Evolutionary conservation across 2,113 vertebrate species (phyloP).

Genomic region (Aegotheles bennettii): DNA sequence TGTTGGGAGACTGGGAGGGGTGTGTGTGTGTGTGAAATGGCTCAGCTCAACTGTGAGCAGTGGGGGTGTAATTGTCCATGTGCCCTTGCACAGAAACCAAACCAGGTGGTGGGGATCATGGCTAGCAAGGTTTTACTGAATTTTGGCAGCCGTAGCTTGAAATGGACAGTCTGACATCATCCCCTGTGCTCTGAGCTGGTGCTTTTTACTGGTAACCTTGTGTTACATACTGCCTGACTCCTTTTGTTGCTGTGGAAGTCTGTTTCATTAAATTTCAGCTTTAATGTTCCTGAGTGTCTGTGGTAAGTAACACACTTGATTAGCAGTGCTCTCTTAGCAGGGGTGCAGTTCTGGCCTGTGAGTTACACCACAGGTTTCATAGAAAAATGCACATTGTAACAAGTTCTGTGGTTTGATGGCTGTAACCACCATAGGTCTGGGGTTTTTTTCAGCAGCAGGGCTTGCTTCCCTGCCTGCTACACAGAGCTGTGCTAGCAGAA

Average conservation of each 20-base stretch:
- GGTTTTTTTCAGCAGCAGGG: too few relatives aligned
- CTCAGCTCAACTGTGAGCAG: fast-evolving
- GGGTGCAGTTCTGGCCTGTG: fast-evolving
- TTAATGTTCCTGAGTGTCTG: fast-evolving
- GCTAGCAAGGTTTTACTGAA: fast-evolving
- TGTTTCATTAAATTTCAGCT: too few relatives aligned
- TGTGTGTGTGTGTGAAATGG: too few relatives aligned
- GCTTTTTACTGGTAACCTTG: fast-evolving
- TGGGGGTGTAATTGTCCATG: fast-evolving
- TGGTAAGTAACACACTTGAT: neutral
- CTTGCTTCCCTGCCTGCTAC: neutral
- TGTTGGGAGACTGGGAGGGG: fast-evolving
- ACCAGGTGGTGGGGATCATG: fast-evolving
- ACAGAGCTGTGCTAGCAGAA: neutral
- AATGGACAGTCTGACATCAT: fast-evolving
- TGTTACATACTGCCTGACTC: fast-evolving
- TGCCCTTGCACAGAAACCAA: fast-evolving
- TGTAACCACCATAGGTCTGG: fast-evolving
- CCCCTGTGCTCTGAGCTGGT: fast-evolving
- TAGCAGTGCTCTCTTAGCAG: fast-evolving
- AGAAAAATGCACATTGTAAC: fast-evolving
- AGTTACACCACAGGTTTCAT: fast-evolving
- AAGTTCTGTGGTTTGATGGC: neutral
- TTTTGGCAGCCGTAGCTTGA: fast-evolving
- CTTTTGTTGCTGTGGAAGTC: neutral